phyloP scores from a whole-genome alignment of 2,113 vertebrate species.

The Holacanthus passer region DNA sequence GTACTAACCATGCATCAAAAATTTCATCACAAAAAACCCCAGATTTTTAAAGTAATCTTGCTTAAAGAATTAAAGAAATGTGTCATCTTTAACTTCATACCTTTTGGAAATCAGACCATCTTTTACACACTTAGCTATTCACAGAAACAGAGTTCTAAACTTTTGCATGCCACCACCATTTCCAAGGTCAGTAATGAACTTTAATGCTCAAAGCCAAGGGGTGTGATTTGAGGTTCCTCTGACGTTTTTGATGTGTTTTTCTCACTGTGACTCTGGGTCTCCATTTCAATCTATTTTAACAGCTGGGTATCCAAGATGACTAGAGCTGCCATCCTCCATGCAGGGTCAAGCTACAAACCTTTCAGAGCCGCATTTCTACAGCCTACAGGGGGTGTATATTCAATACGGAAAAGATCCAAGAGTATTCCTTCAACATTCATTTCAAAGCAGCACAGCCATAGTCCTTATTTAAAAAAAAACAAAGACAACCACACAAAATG shows the following conservation, averaged over 20 bases:
- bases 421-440: too few species aligned
- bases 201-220: not conserved
- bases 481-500: conserved; percentile 43
- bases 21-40: too few species aligned
- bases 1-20: too few species aligned
- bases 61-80: too few species aligned
- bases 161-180: too few species aligned
- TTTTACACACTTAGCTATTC: too few species aligned
- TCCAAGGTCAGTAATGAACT: not conserved
- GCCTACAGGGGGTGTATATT: not conserved
- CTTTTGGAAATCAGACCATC: too few species aligned
- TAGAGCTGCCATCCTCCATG: not conserved
- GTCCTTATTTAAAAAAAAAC: conserved; percentile 23
- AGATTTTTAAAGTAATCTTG: too few species aligned
- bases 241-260: not conserved
- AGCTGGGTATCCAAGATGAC: not conserved
- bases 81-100: too few species aligned
- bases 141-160: too few species aligned
- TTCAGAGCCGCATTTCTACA: not conserved
- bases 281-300: not conserved
- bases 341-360: not conserved
- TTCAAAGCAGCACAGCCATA: not conserved
- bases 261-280: not conserved
- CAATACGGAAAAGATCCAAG: not conserved
- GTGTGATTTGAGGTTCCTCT: not conserved